Base-by-base conservation (phyloP, 2,888 invertebrate genomes). In the Perdita meconis region DNA sequence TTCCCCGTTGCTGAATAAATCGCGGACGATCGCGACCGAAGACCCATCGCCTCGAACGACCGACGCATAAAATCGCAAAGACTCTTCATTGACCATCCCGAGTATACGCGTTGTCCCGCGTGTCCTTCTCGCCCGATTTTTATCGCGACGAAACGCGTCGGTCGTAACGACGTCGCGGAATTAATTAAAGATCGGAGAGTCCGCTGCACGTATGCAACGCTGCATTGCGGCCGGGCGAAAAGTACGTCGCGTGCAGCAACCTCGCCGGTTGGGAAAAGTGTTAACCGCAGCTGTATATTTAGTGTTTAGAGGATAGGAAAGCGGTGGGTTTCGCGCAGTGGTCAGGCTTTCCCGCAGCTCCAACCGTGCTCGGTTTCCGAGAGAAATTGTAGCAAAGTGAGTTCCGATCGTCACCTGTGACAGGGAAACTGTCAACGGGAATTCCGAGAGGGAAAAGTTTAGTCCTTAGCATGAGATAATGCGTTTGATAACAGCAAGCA, bases 221-320 rank as follows among this genome's bases (percentile, higher is more conserved):
- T 70, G 60, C 61, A 75, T 26, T 59, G 67, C 42, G 47, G 67
- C 63, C 65, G 71, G 44, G 53, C 34, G 13, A 50, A 68, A 59
- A 71, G 2, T 68, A 47, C 26, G 34, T 70, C 34, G 67, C 64
- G 57, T 57, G 67, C 72, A 42, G 24, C 59, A 42, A 68, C 51
- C 53, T 63, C 53, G 56, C 73, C 30, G 47, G 56, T 57, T 16
- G 24, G n/a, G 50, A 75, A 73, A 64, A 42, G 16, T 50, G 34
- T 55, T 8, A 36, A 67, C 70, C 72, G 47, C 56, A 61, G 24
- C 57, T 64, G 66, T 78, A 53, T 26, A 44, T 38, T 60, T 42
- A 55, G 53, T 66, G 44, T 73, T 81, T 78, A 70, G 64, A 64
- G 47, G 34, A 50, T 70, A 70, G n/a, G 67, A 72, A 53, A 67